Conservation (phyloP, 23 tunicate species). For the Halocynthia aurantium region DNA sequence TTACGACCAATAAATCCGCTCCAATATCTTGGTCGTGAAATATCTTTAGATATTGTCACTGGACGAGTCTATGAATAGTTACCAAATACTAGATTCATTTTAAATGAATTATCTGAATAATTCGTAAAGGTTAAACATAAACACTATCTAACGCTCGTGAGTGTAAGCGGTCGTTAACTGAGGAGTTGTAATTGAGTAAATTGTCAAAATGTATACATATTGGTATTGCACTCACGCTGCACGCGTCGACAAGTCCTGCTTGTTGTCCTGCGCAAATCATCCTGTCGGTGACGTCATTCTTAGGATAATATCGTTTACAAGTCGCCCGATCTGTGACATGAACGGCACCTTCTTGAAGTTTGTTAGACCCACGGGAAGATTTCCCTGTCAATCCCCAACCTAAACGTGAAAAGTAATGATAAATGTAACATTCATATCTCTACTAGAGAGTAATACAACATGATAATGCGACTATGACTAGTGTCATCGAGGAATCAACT, state of each 20-base stretch:
- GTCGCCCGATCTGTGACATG: slow-evolving; percentile 38
- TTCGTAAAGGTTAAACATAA: too few species aligned
- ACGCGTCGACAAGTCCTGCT: slow-evolving; percentile 58
- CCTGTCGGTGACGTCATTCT: slow-evolving; percentile 53
- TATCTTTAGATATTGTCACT: too few species aligned
- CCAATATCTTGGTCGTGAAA: neutral
- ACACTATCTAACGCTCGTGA: too few species aligned
- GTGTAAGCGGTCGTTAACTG: too few species aligned
- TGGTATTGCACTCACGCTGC: slow-evolving; percentile 58
- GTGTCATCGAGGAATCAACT: too few species aligned
- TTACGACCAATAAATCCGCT: neutral
- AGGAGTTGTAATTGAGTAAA: neutral
- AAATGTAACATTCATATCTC: too few species aligned
- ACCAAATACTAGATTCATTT: too few species aligned
- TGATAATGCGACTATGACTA: too few species aligned
- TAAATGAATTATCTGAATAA: too few species aligned
- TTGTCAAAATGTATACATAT: neutral
- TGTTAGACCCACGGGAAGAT: slow-evolving; percentile 33
- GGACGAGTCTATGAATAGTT: too few species aligned
- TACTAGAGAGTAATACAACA: too few species aligned
- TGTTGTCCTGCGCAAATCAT: slow-evolving; percentile 75
- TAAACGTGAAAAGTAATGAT: neutral
- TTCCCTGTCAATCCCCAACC: slow-evolving; percentile 80
- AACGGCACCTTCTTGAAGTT: slow-evolving; percentile 72
- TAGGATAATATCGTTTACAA: slow-evolving; percentile 65